These are phyloP conservation scores for Phaethornis superciliosus DNA, from an alignment of 2,113 vertebrate genomes.

Conservation along the genomic window DNA sequence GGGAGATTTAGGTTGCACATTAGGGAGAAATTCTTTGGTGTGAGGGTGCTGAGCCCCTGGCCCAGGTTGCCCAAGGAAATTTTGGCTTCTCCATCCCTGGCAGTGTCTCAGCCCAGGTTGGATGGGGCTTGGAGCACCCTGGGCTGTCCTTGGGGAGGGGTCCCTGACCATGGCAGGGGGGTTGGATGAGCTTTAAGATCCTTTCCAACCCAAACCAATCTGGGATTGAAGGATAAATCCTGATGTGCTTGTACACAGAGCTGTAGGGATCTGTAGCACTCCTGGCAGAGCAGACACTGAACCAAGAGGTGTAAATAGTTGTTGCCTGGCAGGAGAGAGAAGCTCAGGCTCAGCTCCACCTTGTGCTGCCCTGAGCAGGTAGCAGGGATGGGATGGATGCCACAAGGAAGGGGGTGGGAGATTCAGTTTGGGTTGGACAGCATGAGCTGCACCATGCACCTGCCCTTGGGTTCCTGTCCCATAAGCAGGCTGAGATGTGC, in stretches of 20 bases:
- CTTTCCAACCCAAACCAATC: too few species aligned
- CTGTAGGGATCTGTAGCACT: not conserved
- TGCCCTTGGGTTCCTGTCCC: not conserved
- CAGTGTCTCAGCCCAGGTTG: too few species aligned
- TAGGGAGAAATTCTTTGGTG: too few species aligned
- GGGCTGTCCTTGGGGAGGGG: too few species aligned
- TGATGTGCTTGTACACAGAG: rapidly evolving
- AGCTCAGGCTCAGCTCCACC: rapidly evolving
- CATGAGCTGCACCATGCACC: not conserved
- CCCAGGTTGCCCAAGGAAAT: too few species aligned
- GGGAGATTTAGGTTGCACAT: too few species aligned
- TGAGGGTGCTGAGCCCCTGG: too few species aligned
- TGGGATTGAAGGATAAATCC: not conserved
- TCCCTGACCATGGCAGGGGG: too few species aligned
- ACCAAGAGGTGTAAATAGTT: too few species aligned
- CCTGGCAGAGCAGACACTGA: not conserved
- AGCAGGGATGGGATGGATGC: not conserved
- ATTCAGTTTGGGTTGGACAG: not conserved
- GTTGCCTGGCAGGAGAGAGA: not conserved
- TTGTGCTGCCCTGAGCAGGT: not conserved
- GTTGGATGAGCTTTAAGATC: too few species aligned
- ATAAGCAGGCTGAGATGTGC: not conserved
- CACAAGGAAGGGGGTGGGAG: not conserved
- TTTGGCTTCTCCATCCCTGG: too few species aligned
- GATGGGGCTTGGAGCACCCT: too few species aligned